These are phyloP conservation scores for Sitodiplosis mosellana DNA, from an alignment of 1,140 invertebrate species.

Conservation along the genomic window DNA sequence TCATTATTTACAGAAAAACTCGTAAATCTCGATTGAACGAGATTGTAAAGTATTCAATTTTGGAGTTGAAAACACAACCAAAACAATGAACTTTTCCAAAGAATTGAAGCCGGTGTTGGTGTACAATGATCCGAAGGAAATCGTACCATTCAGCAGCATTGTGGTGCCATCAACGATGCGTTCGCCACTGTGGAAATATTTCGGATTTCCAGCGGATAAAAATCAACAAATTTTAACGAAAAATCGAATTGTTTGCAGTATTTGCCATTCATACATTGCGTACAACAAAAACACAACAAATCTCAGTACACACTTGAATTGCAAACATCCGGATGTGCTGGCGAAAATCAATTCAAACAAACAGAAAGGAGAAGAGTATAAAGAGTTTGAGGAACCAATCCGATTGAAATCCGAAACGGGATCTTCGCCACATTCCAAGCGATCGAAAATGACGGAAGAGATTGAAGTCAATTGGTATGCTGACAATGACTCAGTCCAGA, in stretches of 20 bases:
- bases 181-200: slow-evolving; percentile 45
- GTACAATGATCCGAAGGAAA: not conserved
- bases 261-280: slow-evolving; percentile 38
- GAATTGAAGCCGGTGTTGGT: not conserved
- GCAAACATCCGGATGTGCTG: slow-evolving; percentile 33
- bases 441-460: not conserved
- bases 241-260: slow-evolving; percentile 38
- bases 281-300: slow-evolving; percentile 46
- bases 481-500: not conserved
- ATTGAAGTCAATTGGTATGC: not conserved
- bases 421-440: no score
- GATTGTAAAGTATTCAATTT: no score
- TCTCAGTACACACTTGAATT: slow-evolving; percentile 39
- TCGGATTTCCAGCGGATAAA: slow-evolving; percentile 41
- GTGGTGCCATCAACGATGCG: slow-evolving; percentile 38
- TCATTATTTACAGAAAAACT: no score
- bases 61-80: no score
- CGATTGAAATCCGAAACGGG: no score
- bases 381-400: no score
- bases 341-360: not conserved
- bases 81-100: no score
- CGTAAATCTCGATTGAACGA: no score
- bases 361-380: not conserved
- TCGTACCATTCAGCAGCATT: slow-evolving; percentile 7
- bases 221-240: slow-evolving; percentile 40